Evolutionary conservation across 2,888 invertebrate genomes (phyloP).

Genomic region (Ochropleura plecta): DNA sequence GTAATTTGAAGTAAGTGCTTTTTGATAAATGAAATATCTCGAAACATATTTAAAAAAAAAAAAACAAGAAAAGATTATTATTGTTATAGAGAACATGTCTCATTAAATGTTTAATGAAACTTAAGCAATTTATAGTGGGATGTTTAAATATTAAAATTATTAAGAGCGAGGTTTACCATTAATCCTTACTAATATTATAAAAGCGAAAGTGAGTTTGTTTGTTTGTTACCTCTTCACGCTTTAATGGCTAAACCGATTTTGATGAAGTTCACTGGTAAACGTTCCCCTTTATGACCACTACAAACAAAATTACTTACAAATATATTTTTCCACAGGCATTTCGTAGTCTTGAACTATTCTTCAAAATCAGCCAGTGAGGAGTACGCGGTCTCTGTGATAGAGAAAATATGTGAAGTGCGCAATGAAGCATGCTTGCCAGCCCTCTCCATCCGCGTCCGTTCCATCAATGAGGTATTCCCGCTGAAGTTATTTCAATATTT

Average conservation of each 20-base stretch:
- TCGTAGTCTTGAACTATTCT: constrained; percentile 65
- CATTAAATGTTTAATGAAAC: too few species aligned
- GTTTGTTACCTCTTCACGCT: too few species aligned
- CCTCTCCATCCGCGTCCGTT: constrained; percentile 62
- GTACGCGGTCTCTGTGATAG: constrained; percentile 68
- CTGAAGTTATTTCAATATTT: constrained; percentile 61
- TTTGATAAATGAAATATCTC: background rate
- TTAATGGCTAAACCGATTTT: too few species aligned
- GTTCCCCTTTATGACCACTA: too few species aligned
- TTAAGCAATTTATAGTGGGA: too few species aligned
- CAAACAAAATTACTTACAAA: background rate
- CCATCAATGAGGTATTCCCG: constrained; percentile 66
- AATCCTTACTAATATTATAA: too few species aligned
- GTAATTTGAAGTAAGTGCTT: constrained; percentile 47
- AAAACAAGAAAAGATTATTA: too few species aligned
- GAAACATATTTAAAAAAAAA: too few species aligned
- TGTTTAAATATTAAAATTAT: too few species aligned
- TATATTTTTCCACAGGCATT: constrained; percentile 31
- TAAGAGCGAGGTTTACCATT: too few species aligned
- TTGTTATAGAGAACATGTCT: too few species aligned
- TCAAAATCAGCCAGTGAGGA: constrained; percentile 67
- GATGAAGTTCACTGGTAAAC: background rate
- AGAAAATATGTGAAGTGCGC: constrained; percentile 73
- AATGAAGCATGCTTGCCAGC: constrained; percentile 72
- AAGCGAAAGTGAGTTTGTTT: too few species aligned